A percentile compares a stretch with the other conserved stretches of the same genome.
Evolutionary conservation across 2,888 invertebrate genomes (phyloP).

Genomic region (Pristionchus arcanus): DNA sequence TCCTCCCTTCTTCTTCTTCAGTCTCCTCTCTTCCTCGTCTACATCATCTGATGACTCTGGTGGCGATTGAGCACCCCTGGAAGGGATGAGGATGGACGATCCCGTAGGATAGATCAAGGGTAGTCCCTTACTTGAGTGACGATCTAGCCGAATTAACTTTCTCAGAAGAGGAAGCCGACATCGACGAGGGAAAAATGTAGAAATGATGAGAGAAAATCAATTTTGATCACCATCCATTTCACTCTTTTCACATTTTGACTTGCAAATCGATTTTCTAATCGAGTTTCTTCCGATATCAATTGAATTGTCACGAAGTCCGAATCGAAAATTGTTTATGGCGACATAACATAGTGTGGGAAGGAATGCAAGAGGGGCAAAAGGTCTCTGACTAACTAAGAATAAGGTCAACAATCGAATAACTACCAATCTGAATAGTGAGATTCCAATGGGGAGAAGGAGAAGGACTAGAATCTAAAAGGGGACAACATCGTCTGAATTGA

Average conservation of each 20-base stretch:
- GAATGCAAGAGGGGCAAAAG: neutral
- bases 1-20: slow-evolving; percentile 3
- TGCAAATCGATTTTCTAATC: neutral
- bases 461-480: neutral
- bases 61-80: neutral
- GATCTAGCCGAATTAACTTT: slow-evolving; percentile 17
- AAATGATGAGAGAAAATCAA: neutral
- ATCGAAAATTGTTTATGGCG: neutral
- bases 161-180: slow-evolving; percentile 15
- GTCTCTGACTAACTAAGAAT: neutral
- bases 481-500: neutral
- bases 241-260: neutral
- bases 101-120: neutral
- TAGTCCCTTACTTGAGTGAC: neutral
- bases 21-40: neutral
- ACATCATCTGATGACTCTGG: slow-evolving; percentile 1
- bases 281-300: neutral
- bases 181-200: slow-evolving; percentile 13
- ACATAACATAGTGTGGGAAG: neutral
- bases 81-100: neutral
- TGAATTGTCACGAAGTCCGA: neutral
- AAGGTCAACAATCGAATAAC: slow-evolving; percentile 29
- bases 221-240: neutral
- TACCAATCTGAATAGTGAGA: slow-evolving; percentile 36
- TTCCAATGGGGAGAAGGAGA: neutral